Evolutionary conservation across 2,888 invertebrate species (phyloP).

Genomic region (Anthoptus insignis): DNA sequence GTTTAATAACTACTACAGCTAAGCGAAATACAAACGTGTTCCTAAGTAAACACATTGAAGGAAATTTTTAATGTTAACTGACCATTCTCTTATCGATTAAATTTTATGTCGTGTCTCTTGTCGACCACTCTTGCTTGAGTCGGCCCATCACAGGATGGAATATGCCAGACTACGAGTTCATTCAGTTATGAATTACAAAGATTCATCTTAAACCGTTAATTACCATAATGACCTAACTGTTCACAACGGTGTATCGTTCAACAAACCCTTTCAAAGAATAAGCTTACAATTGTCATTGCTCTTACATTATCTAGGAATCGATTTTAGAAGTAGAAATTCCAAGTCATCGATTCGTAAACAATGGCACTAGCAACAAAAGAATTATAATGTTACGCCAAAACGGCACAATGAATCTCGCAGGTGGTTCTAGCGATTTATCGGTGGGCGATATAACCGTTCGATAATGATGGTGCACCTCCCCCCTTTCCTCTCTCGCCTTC

Average conservation of each 20-base stretch:
- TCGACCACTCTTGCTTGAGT: no score
- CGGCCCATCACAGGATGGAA: no score
- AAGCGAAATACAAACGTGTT: no score
- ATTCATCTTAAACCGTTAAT: neutral
- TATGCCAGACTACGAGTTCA: no score
- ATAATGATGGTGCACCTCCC: conserved; percentile 60
- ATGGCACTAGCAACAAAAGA: conserved; percentile 81
- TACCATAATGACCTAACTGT: conserved; percentile 16
- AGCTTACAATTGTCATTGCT: conserved; percentile 41
- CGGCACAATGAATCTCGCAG: conserved; percentile 73
- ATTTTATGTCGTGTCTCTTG: no score
- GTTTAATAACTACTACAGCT: no score
- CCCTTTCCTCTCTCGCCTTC: no score
- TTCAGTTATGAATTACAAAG: neutral
- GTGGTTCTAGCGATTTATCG: conserved; percentile 80
- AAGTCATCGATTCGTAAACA: conserved; percentile 78
- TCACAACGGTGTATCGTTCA: conserved; percentile 11
- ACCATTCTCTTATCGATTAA: no score
- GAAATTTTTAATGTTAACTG: no score
- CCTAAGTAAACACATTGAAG: no score
- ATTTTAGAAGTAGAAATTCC: conserved; percentile 58
- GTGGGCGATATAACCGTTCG: conserved; percentile 72
- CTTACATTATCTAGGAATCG: conserved; percentile 49
- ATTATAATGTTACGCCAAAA: conserved; percentile 82
- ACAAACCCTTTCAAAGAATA: conserved; percentile 25